Percentiles rank a stretch among this genome's conserved stretches.
Conservation (phyloP, 2,113 vertebrate species). For the Ceratotherium simum region DNA sequence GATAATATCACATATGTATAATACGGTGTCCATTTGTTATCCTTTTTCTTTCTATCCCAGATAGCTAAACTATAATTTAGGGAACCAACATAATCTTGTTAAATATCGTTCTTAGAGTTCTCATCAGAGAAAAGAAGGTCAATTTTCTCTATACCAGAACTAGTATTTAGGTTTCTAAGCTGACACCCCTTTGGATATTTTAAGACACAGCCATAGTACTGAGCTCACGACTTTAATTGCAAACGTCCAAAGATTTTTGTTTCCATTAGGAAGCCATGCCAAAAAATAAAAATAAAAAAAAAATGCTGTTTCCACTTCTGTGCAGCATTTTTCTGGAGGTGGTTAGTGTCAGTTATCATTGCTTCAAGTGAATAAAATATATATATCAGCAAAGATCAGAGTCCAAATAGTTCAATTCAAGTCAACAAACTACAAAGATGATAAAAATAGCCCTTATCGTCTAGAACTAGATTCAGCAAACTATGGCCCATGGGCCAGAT, state of each 20-base stretch:
- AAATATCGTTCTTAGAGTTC: slow-evolving; percentile 37
- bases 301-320: not conserved
- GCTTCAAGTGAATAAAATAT: not conserved
- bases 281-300: not conserved
- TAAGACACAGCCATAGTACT: not conserved
- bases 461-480: not conserved
- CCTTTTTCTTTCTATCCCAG: not conserved
- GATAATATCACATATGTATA: not conserved
- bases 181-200: not conserved
- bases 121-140: slow-evolving; percentile 8
- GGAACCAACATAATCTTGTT: slow-evolving; percentile 14
- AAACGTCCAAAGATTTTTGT: slow-evolving; percentile 16
- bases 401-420: not conserved
- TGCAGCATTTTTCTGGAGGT: not conserved
- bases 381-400: not conserved
- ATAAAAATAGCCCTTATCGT: not conserved
- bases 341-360: not conserved
- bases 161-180: not conserved
- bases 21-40: not conserved
- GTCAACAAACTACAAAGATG: not conserved
- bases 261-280: not conserved
- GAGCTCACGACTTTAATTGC: slow-evolving; percentile 21
- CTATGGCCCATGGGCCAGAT: not conserved
- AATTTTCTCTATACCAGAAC: not conserved
- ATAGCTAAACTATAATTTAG: not conserved